phyloP scores from a whole-genome alignment of 2,888 invertebrate species.

The Colletes collaris region DNA sequence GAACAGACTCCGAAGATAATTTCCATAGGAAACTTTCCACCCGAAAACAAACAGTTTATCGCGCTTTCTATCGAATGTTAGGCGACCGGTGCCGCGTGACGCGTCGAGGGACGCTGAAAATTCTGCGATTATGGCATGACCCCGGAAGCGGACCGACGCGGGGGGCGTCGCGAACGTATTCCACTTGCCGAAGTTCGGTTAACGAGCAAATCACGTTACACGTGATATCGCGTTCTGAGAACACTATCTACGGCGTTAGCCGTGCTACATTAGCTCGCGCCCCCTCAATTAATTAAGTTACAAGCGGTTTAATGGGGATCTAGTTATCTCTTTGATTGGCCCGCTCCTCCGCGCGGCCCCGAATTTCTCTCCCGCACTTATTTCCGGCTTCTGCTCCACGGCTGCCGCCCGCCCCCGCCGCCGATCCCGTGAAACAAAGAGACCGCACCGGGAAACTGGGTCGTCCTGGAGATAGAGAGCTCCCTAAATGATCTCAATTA shows the following conservation, averaged over 20 bases:
- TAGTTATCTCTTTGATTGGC: conserved; percentile 64
- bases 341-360: conserved; percentile 26
- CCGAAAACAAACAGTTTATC: too few relatives aligned
- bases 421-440: conserved; percentile 48
- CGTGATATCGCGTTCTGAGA: conserved; percentile 59
- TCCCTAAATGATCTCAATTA: conserved; percentile 54
- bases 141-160: conserved; percentile 5
- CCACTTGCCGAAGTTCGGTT: conserved; percentile 51
- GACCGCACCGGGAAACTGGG: conserved; percentile 38
- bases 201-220: conserved; percentile 62
- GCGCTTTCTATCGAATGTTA: too few relatives aligned
- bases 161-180: conserved; percentile 29
- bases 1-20: too few relatives aligned
- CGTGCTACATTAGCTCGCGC: conserved; percentile 55
- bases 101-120: conserved; percentile 5
- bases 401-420: neutral
- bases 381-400: conserved; percentile 26
- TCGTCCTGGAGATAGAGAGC: conserved; percentile 23
- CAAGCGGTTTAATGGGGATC: conserved; percentile 63
- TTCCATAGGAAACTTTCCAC: too few relatives aligned
- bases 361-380: conserved; percentile 47
- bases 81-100: neutral
- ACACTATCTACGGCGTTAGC: conserved; percentile 58
- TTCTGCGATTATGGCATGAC: neutral
- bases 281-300: conserved; percentile 63